A percentile compares a stretch with the other conserved stretches of the same genome.
These are phyloP conservation scores for Stylophora pistillata DNA, from an alignment of 64 coral and sea anemone species.

Conservation along the genomic window DNA sequence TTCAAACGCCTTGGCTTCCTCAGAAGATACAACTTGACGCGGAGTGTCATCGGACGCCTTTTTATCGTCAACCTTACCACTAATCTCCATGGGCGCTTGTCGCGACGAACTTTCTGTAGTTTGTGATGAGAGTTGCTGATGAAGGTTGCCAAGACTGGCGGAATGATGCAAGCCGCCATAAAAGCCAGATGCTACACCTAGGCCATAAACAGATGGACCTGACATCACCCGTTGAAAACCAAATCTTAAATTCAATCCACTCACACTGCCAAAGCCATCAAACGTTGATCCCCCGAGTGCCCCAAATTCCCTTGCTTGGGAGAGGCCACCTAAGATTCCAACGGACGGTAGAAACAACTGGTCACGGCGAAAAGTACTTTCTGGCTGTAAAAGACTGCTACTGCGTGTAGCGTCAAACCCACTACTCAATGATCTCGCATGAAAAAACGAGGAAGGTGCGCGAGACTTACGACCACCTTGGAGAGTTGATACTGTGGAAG, in stretches of 20 bases:
- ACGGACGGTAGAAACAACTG: constrained; percentile 19
- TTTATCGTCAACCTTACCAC: too few relatives aligned
- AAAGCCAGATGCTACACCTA: neutral
- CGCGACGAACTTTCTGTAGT: neutral
- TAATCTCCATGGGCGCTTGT: neutral
- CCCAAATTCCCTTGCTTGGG: neutral
- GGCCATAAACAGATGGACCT: neutral
- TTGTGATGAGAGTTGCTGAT: neutral
- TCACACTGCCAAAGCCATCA: neutral
- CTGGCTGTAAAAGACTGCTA: neutral
- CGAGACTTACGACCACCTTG: neutral
- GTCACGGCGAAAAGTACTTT: neutral
- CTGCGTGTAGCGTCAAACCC: neutral
- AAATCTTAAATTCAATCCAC: neutral
- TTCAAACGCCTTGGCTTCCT: too few relatives aligned
- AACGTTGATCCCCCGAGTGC: neutral
- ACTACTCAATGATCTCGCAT: neutral
- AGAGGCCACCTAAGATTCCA: constrained; percentile 30
- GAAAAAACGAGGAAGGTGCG: neutral
- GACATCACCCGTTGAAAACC: constrained; percentile 1
- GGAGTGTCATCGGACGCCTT: too few relatives aligned
- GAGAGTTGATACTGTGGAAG: neutral
- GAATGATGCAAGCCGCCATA: neutral
- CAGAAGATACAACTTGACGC: too few relatives aligned
- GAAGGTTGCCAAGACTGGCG: neutral